A percentile compares a stretch with the other conserved stretches of the same genome.
These are phyloP conservation scores for Centroberyx gerrardi DNA, from an alignment of 2,797 vertebrate genomes.

Conservation along the genomic window DNA sequence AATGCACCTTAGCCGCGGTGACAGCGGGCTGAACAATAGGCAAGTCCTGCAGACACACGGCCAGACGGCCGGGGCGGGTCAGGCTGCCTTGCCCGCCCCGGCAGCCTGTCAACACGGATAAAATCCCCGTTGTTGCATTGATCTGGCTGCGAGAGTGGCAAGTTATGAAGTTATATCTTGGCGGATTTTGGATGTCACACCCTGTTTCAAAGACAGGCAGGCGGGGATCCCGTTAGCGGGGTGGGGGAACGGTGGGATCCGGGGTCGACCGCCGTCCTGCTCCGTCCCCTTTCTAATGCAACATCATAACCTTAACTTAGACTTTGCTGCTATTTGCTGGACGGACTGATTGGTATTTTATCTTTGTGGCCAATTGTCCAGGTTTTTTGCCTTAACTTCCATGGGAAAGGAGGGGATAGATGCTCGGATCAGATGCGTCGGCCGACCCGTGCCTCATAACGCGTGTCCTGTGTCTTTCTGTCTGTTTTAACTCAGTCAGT, in stretches of 20 bases:
- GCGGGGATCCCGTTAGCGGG: constrained; percentile 34
- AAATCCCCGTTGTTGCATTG: not conserved
- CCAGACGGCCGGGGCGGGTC: constrained; percentile 12
- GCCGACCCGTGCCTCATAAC: not conserved
- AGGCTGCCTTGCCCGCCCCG: not conserved
- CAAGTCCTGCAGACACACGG: constrained; percentile 32
- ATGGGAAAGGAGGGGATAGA: constrained; percentile 4
- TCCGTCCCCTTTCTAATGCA: not conserved
- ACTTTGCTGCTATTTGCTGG: not conserved
- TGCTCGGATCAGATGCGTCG: not conserved
- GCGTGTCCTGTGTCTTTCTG: not conserved
- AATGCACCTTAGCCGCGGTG: constrained; percentile 71
- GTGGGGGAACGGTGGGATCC: constrained; percentile 10
- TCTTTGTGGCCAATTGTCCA: constrained; percentile 11
- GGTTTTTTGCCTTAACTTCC: constrained; percentile 50
- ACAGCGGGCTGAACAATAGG: constrained; percentile 81
- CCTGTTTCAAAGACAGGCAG: constrained; percentile 67
- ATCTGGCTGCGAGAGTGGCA: not conserved
- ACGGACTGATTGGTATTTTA: not conserved
- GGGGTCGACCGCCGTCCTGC: constrained; percentile 5
- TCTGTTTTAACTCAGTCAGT: not conserved
- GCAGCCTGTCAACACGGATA: constrained; percentile 1
- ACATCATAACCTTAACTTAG: not conserved
- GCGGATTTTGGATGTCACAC: constrained; percentile 76
- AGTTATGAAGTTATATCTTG: constrained; percentile 50